Evolutionary conservation across 2,797 vertebrate species (phyloP).

Genomic region (Typhlichthys eigenmanni): DNA sequence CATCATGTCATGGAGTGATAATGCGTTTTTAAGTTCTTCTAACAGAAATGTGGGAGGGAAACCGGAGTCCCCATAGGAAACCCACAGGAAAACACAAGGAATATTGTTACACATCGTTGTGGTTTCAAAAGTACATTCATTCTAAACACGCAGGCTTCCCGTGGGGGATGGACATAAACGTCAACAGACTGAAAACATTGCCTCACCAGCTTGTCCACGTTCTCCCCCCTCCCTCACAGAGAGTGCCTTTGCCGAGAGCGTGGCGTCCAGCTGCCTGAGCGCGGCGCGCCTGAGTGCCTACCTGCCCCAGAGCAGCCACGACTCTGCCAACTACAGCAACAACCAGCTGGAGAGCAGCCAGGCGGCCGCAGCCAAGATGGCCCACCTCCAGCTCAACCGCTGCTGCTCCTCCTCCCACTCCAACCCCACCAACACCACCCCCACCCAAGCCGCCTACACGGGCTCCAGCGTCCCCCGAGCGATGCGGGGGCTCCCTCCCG

Average conservation of each 20-base stretch:
- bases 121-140: no score
- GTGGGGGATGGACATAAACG: no score
- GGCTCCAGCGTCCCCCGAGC: constrained; percentile 48
- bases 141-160: no score
- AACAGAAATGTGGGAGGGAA: no score
- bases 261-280: constrained; percentile 88
- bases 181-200: background rate
- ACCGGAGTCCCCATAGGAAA: no score
- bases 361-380: constrained; percentile 93
- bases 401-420: constrained; percentile 85
- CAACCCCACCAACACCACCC: constrained; percentile 78
- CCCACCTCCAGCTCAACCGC: constrained; percentile 87
- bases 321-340: constrained; percentile 98
- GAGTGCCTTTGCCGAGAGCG: constrained; percentile 93
- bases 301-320: constrained; percentile 93
- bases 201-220: constrained; percentile 18
- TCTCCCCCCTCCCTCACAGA: constrained; percentile 71
- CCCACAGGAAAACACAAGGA: no score
- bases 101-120: no score
- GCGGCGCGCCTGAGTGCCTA: constrained; percentile 91
- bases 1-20: no score
- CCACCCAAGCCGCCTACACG: constrained; percentile 34
- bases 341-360: constrained; percentile 97
- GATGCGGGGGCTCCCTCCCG: constrained; percentile 30
- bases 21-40: no score